Evolutionary conservation across 2,113 vertebrate genomes (phyloP), one percentile per base, ranked within the genome.

Genomic region (Setophaga petechia): DNA sequence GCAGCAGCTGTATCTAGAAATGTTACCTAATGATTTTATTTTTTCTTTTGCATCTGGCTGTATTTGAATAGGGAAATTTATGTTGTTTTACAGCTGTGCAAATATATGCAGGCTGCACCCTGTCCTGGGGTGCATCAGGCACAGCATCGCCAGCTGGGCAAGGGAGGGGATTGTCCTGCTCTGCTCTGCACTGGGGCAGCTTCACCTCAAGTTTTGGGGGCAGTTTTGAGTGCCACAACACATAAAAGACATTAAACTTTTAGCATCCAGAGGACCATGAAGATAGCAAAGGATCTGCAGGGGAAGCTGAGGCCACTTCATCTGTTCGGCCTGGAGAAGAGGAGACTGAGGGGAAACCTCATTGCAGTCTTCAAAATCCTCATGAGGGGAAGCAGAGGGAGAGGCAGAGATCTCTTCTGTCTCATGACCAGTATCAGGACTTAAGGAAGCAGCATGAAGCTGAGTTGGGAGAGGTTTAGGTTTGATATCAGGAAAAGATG

Each of bases 101-200:
- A 61, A 72, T 51, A 66, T 23, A 41, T 24, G 7, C 27, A 81
- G 16, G 31, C 54, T 65, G 49, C 5, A 35, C 1, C 1, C 0
- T 37, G 6, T 51, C 35, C 27, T 58, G 37, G 3, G 2, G 9
- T 1, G 4, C 6, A 58, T 22, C 43, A 58, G 35, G 21, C 17
- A 19, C 18, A 51, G 35, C 43, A 51, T 37, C 0, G 0, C 11
- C 27, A 58, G 10, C 21, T 0, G 0, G 35, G 35, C 4, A 10
- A 28, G 8, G 37, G 43, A 43, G 10, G 6, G 5, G 12, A 28
- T 66, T 58, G 51, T 66, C 37, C 22, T 0, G 0, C 37, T 57
- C 28, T 78, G 15, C 23, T 63, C 59, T 44, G 27, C 7, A 4
- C 12, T 52, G 37, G 15, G 10, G 12, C 0, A 0, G 31, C 33